Conservation (phyloP, 1,140 invertebrate species). For the Coboldia fuscipes region DNA sequence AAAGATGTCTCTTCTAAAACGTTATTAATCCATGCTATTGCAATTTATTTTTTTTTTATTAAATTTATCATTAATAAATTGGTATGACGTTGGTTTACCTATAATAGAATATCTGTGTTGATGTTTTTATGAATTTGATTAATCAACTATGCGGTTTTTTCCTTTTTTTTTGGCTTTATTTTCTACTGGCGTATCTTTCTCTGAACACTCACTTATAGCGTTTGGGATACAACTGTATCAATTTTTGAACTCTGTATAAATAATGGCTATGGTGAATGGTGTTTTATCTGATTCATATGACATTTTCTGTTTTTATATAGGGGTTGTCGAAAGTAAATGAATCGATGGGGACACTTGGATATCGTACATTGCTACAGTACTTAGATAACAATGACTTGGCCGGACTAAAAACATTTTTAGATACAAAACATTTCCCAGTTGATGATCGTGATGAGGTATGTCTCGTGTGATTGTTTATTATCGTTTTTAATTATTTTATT, state of each 20-base stretch:
- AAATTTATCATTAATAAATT: too few species aligned
- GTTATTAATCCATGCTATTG: not conserved
- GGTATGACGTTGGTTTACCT: too few species aligned
- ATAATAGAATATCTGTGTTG: too few species aligned
- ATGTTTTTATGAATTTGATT: too few species aligned
- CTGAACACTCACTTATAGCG: not conserved
- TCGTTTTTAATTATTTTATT: constrained; percentile 1
- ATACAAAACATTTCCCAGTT: constrained; percentile 52
- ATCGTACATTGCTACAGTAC: constrained; percentile 53
- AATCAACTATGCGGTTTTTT: too few species aligned
- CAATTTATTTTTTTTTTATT: too few species aligned
- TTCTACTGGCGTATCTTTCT: not conserved
- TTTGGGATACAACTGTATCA: not conserved
- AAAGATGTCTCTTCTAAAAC: not conserved
- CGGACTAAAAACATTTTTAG: constrained; percentile 57
- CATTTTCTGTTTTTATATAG: constrained; percentile 6
- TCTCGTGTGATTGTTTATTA: constrained; percentile 3
- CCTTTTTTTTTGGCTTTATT: not conserved
- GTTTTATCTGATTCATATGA: not conserved
- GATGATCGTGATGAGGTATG: constrained; percentile 81
- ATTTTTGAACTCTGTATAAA: not conserved
- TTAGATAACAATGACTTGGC: constrained; percentile 59
- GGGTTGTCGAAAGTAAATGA: constrained; percentile 29
- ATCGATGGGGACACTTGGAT: constrained; percentile 75
- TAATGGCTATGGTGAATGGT: not conserved